Evolutionary conservation across 2,797 vertebrate species (phyloP).

Genomic region (Xiphophorus birchmanni): DNA sequence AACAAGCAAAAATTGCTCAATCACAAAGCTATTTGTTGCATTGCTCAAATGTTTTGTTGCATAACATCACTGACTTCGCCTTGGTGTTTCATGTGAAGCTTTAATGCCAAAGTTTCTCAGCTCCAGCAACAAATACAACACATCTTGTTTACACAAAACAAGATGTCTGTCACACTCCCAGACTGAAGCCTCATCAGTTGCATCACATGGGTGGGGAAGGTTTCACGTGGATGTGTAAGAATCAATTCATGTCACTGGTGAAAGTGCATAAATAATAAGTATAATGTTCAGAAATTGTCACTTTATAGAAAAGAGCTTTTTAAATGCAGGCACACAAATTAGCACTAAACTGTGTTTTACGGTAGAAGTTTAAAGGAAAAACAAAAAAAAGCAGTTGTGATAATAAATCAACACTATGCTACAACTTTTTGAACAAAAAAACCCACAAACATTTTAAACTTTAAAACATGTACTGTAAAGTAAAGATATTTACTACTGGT

Average conservation of each 20-base stretch:
- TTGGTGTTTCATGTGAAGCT: background rate
- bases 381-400: background rate
- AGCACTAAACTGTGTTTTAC: background rate
- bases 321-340: background rate
- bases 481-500: background rate
- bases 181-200: background rate
- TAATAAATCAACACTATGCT: background rate
- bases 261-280: background rate
- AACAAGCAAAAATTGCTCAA: background rate
- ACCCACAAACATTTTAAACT: background rate
- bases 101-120: background rate
- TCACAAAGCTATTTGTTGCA: conserved; percentile 12
- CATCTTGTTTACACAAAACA: background rate
- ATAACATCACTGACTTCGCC: background rate
- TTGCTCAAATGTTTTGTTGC: background rate
- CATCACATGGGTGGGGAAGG: background rate
- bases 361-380: background rate
- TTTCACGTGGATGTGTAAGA: background rate
- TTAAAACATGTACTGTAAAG: background rate
- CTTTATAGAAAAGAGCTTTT: background rate
- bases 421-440: background rate
- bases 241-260: background rate
- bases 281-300: background rate
- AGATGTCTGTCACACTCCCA: background rate
- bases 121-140: background rate